phyloP scores from a whole-genome alignment of 2,888 invertebrate genomes.

The Hemistola chrysoprasaria region DNA sequence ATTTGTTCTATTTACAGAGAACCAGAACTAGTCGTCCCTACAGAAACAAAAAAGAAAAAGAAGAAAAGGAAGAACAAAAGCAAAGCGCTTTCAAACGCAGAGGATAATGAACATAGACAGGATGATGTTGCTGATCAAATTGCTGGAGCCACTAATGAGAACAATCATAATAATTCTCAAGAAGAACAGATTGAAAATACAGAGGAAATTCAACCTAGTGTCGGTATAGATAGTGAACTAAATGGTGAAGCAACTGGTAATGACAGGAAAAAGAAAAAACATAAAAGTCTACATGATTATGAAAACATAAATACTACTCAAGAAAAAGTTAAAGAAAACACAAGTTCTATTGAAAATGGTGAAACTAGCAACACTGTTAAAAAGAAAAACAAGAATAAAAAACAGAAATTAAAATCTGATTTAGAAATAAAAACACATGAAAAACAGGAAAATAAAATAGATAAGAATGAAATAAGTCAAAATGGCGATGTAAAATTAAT shows the following conservation, averaged over 20 bases:
- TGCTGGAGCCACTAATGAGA: conserved; percentile 13
- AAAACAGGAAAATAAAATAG: conserved; percentile 2
- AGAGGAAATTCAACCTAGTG: conserved; percentile 19
- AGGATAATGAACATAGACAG: conserved; percentile 25
- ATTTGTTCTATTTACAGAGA: conserved; percentile 49
- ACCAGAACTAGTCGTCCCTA: conserved; percentile 58
- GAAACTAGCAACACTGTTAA: conserved; percentile 26
- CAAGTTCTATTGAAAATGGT: neutral
- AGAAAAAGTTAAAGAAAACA: too few species aligned
- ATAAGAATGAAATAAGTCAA: conserved; percentile 6
- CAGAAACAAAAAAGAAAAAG: conserved; percentile 59
- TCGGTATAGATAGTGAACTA: conserved; percentile 12
- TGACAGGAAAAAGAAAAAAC: conserved; percentile 29
- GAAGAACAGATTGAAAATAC: conserved; percentile 18
- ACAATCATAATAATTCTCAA: conserved; percentile 31
- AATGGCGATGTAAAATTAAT: conserved; percentile 7
- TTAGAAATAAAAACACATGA: neutral
- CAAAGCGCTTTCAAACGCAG: neutral
- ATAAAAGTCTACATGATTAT: conserved; percentile 10
- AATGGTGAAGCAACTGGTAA: conserved; percentile 1
- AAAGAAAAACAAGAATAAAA: conserved; percentile 22
- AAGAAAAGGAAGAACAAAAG: conserved; percentile 51
- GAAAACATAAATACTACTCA: conserved; percentile 1
- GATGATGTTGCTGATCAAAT: conserved; percentile 4
- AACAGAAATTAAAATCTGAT: conserved; percentile 6